Conservation (phyloP, 2,113 vertebrate genomes). For the Gambusia affinis region DNA sequence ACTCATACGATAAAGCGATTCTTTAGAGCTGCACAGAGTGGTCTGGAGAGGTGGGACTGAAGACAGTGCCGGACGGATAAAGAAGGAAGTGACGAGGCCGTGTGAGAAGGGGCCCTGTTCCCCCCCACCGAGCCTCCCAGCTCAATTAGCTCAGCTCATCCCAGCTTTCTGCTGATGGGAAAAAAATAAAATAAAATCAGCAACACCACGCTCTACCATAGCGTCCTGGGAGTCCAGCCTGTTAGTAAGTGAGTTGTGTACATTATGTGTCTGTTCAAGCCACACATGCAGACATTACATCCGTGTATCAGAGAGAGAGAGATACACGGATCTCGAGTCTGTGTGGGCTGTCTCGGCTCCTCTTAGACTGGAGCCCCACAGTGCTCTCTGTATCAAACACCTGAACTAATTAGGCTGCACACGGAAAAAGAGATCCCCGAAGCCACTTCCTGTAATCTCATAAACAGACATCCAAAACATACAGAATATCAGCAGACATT, state of each 20-base stretch:
- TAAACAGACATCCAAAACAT: slow-evolving; percentile 51
- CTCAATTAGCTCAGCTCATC: slow-evolving; percentile 80
- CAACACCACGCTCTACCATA: slow-evolving; percentile 43
- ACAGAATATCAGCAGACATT: slow-evolving; percentile 2
- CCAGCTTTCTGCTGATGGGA: slow-evolving; percentile 77
- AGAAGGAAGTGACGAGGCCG: slow-evolving; percentile 73
- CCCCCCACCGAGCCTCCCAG: slow-evolving; percentile 71
- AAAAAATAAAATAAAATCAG: slow-evolving; percentile 48
- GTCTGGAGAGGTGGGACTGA: slow-evolving; percentile 56
- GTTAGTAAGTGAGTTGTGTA: slow-evolving; percentile 62
- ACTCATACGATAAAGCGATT: slow-evolving; percentile 16
- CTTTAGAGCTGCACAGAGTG: slow-evolving; percentile 40
- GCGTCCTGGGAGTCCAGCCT: slow-evolving; percentile 67
- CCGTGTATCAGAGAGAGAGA: slow-evolving; percentile 22
- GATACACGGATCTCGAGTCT: not conserved
- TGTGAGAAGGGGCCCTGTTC: slow-evolving; percentile 58
- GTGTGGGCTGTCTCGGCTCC: slow-evolving; percentile 46
- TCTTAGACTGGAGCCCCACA: slow-evolving; percentile 61
- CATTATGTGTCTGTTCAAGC: slow-evolving; percentile 58
- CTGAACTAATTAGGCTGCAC: slow-evolving; percentile 70
- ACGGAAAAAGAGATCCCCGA: slow-evolving; percentile 33
- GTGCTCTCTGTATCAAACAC: slow-evolving; percentile 70
- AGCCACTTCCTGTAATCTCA: slow-evolving; percentile 68
- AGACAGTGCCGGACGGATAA: slow-evolving; percentile 49
- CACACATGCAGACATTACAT: slow-evolving; percentile 56